Conservation (phyloP, 2,113 vertebrate genomes). For the Dasyurus viverrinus region DNA sequence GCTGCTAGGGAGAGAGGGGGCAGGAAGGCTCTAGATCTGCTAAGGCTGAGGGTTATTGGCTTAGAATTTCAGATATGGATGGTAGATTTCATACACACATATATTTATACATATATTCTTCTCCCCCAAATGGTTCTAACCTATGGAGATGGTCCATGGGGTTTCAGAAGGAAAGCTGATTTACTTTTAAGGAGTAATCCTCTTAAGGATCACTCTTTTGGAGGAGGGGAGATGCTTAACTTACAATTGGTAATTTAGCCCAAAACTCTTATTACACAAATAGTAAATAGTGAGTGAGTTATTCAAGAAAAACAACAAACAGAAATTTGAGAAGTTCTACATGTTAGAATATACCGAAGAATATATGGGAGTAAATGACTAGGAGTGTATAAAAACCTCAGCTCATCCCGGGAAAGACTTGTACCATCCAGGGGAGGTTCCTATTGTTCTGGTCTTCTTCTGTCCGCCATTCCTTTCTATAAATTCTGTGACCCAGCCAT, state of each 20-base stretch:
- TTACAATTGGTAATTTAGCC: not conserved
- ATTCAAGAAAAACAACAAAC: not conserved
- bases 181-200: no score
- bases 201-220: no score
- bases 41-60: no score
- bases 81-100: no score
- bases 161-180: no score
- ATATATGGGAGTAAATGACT: not conserved
- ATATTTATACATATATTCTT: no score
- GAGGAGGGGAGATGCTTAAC: not conserved
- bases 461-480: not conserved
- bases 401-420: not conserved
- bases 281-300: not conserved
- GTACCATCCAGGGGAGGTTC: not conserved
- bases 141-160: no score
- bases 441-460: not conserved
- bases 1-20: no score
- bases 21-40: no score
- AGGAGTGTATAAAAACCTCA: not conserved
- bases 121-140: no score
- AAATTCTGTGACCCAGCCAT: not conserved
- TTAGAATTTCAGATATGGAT: no score
- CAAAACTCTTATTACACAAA: not conserved
- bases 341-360: not conserved
- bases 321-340: not conserved